Evolutionary conservation across 37 sponge, comb jelly and placozoan genomes (phyloP).

Genomic region (Aplysina aerophoba): DNA sequence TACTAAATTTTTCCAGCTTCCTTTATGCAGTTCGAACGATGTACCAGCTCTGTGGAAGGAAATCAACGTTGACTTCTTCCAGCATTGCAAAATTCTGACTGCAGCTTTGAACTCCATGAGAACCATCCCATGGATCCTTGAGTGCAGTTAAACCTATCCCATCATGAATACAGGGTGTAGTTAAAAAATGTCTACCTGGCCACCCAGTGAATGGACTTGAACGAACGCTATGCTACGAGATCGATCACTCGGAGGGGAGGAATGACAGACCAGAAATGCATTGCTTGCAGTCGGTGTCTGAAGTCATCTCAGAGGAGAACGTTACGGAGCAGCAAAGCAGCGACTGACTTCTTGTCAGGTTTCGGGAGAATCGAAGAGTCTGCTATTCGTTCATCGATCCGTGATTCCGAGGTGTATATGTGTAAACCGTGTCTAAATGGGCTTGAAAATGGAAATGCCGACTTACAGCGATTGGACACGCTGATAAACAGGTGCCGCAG

Average conservation of each 20-base stretch:
- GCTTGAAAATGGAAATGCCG: not conserved
- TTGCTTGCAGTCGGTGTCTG: not conserved
- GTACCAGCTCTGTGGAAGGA: too few species aligned
- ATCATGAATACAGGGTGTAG: too few species aligned
- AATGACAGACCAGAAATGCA: not conserved
- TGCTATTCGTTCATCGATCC: not conserved
- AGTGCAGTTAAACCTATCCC: too few species aligned
- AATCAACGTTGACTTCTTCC: too few species aligned
- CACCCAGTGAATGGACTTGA: too few species aligned
- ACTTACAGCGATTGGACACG: not conserved
- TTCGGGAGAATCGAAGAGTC: not conserved
- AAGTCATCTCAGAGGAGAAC: conserved; percentile 7
- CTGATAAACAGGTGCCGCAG: not conserved
- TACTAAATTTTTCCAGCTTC: too few species aligned
- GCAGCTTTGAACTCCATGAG: too few species aligned
- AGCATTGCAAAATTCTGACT: too few species aligned
- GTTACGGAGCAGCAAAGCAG: not conserved
- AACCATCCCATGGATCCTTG: too few species aligned
- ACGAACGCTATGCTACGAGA: not conserved
- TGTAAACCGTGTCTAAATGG: not conserved
- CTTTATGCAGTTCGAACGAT: too few species aligned
- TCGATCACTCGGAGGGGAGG: not conserved
- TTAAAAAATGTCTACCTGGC: too few species aligned
- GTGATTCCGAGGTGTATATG: not conserved
- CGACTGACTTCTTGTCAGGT: not conserved